Conservation (phyloP, 1,140 invertebrate genomes). For the Platorchestia sp. region DNA sequence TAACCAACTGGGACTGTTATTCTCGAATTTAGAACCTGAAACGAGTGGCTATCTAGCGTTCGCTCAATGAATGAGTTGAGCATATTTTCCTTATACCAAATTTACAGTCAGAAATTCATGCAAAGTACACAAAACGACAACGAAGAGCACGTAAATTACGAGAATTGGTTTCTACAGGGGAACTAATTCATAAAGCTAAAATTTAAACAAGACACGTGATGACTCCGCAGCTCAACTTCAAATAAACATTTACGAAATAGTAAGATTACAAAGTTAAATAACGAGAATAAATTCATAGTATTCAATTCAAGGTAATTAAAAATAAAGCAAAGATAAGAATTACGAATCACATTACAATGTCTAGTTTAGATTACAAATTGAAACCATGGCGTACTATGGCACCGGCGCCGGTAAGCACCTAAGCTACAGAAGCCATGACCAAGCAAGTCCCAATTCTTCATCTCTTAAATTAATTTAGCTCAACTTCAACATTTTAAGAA, state of each 20-base stretch:
- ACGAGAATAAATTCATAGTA: neutral
- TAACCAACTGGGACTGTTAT: neutral
- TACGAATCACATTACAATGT: neutral
- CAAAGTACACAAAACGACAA: neutral
- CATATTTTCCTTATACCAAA: neutral
- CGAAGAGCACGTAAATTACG: neutral
- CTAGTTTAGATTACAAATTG: neutral
- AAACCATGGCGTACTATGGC: neutral
- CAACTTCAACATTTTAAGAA: too few relatives aligned
- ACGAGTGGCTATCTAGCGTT: neutral
- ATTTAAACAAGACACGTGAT: neutral
- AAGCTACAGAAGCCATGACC: neutral
- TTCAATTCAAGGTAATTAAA: neutral
- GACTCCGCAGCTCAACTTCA: neutral
- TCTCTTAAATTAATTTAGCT: too few relatives aligned
- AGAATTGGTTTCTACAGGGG: neutral
- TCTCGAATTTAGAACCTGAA: neutral
- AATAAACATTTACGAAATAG: neutral
- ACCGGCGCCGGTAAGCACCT: neutral
- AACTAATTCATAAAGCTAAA: neutral
- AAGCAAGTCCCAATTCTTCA: neutral
- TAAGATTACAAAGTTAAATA: neutral
- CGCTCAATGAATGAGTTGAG: neutral
- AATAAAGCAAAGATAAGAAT: neutral
- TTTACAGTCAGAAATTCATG: neutral